These are phyloP conservation scores for Colistium nudipinnis DNA, from an alignment of 2,113 vertebrate genomes.

Conservation along the genomic window DNA sequence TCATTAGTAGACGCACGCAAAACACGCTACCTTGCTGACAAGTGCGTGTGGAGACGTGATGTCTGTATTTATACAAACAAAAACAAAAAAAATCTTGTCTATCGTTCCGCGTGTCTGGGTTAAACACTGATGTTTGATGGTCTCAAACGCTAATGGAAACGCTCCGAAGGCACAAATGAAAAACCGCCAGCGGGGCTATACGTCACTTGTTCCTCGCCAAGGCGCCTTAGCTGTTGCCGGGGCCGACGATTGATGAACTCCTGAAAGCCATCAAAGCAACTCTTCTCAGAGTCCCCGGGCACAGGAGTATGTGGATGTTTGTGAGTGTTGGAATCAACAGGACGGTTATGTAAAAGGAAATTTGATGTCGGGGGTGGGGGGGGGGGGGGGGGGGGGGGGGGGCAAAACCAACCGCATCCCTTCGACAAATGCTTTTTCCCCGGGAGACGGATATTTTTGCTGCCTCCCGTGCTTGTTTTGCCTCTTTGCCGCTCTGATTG, in stretches of 20 bases:
- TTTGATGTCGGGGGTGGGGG: slow-evolving; percentile 15
- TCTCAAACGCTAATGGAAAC: slow-evolving; percentile 37
- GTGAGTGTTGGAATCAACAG: slow-evolving; percentile 41
- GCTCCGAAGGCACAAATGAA: slow-evolving; percentile 41
- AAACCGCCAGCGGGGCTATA: slow-evolving; percentile 33
- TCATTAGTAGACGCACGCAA: too few relatives aligned
- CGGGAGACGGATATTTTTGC: not conserved
- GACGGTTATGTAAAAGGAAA: slow-evolving; percentile 35
- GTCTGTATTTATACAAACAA: too few relatives aligned
- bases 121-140: slow-evolving; percentile 25
- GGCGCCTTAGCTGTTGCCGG: slow-evolving; percentile 7
- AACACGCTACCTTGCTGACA: slow-evolving; percentile 1
- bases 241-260: slow-evolving; percentile 34
- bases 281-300: slow-evolving; percentile 10
- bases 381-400: too few relatives aligned
- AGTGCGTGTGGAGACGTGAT: slow-evolving; percentile 15
- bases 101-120: slow-evolving; percentile 1
- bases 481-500: not conserved
- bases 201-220: slow-evolving; percentile 15
- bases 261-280: slow-evolving; percentile 24
- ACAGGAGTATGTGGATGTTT: slow-evolving; percentile 24
- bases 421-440: slow-evolving; percentile 3
- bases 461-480: not conserved
- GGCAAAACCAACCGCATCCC: slow-evolving; percentile 34
- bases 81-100: slow-evolving; percentile 6